Percentiles rank a stretch among this genome's conserved stretches.
Conservation (phyloP, 2,888 invertebrate genomes). For the Metallyticus violacea region DNA sequence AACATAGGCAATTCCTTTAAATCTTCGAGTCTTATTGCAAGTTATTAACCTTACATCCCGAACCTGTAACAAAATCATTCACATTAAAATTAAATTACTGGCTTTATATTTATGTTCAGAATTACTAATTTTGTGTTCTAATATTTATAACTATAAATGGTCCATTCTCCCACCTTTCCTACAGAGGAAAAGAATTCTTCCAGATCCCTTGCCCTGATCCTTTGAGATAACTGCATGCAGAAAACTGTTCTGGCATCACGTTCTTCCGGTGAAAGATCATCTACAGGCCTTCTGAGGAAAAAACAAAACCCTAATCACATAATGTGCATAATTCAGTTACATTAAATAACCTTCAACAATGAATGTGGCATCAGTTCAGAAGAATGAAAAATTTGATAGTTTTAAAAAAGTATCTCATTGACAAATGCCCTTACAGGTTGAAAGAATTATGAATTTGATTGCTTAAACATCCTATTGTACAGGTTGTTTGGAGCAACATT, state of each 20-base stretch:
- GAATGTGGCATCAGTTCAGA: too few relatives aligned
- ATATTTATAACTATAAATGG: background rate
- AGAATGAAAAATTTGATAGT: too few relatives aligned
- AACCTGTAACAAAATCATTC: conserved; percentile 46
- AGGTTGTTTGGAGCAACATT: too few relatives aligned
- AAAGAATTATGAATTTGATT: too few relatives aligned
- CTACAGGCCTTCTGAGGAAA: conserved; percentile 53
- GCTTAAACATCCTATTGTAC: too few relatives aligned
- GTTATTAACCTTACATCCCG: conserved; percentile 97
- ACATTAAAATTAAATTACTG: background rate
- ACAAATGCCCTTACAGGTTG: too few relatives aligned
- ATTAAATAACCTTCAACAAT: background rate
- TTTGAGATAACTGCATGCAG: conserved; percentile 96
- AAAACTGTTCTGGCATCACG: conserved; percentile 98
- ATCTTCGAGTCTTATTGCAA: conserved; percentile 96
- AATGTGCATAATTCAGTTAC: background rate
- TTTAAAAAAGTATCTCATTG: too few relatives aligned
- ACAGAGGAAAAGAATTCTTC: conserved; percentile 99
- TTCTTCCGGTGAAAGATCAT: conserved; percentile 91
- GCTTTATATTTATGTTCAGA: background rate
- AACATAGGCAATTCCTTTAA: conserved; percentile 99
- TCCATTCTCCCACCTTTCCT: conserved; percentile 72
- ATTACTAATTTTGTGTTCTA: background rate
- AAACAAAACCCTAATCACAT: background rate
- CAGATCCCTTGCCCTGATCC: conserved; percentile 88